These are phyloP conservation scores for Automeris io DNA, from an alignment of 2,888 invertebrate species.

Conservation along the genomic window DNA sequence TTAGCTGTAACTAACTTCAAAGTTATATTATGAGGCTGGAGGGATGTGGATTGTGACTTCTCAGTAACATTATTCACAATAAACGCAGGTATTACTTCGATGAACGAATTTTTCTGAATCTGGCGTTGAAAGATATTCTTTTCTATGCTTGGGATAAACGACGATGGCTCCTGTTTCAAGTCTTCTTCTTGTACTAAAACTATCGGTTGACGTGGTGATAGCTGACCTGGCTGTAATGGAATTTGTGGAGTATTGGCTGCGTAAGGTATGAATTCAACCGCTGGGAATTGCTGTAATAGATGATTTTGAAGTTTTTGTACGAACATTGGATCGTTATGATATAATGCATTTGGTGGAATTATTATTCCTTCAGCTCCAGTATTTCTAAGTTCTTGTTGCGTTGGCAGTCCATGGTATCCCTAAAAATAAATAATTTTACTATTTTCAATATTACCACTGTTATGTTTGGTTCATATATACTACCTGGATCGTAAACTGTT, in stretches of 20 bases:
- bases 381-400: constrained; percentile 48
- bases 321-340: constrained; percentile 71
- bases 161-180: constrained; percentile 36
- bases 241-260: constrained; percentile 35
- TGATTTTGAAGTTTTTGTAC: constrained; percentile 64
- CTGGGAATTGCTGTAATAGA: constrained; percentile 52
- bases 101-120: constrained; percentile 48
- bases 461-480: background rate
- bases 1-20: constrained; percentile 36
- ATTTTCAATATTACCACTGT: background rate
- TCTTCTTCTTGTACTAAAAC: constrained; percentile 51
- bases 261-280: constrained; percentile 64
- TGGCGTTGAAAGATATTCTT: constrained; percentile 61
- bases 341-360: constrained; percentile 59
- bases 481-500: constrained; percentile 55
- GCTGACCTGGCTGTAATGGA: constrained; percentile 23
- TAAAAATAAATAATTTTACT: constrained; percentile 12
- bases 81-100: constrained; percentile 43
- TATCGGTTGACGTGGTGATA: constrained; percentile 27
- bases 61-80: constrained; percentile 39
- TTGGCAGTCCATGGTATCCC: constrained; percentile 33
- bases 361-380: constrained; percentile 53
- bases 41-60: constrained; percentile 31
- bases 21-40: constrained; percentile 40
- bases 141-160: constrained; percentile 34